Conservation (phyloP, 2,113 vertebrate species). For the Choloepus hoffmanni region DNA sequence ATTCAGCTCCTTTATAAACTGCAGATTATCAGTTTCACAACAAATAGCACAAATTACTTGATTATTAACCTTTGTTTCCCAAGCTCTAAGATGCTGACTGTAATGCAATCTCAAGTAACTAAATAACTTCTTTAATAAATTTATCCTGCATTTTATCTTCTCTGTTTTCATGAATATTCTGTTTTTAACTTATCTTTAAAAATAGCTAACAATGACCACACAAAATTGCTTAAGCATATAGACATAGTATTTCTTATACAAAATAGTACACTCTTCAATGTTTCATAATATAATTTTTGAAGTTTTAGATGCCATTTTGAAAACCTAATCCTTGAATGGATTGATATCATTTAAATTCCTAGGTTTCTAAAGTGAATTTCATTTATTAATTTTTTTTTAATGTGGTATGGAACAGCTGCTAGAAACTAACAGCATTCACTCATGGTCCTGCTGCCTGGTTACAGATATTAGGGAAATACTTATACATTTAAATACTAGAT, state of each 20-base stretch:
- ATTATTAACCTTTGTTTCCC: not conserved
- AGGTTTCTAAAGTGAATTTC: not conserved
- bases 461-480: not conserved
- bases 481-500: not conserved
- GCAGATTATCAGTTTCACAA: not conserved
- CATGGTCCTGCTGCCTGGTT: not conserved
- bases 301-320: slow-evolving; percentile 21
- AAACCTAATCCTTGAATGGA: not conserved
- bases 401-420: not conserved
- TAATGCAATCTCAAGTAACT: not conserved
- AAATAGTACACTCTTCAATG: not conserved
- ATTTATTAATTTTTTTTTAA: not conserved
- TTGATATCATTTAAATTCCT: not conserved
- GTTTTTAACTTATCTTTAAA: slow-evolving; percentile 29
- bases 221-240: not conserved
- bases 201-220: not conserved
- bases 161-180: not conserved
- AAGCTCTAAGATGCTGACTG: not conserved
- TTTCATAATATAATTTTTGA: not conserved
- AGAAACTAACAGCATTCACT: not conserved
- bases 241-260: not conserved
- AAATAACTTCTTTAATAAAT: slow-evolving; percentile 17
- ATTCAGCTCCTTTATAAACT: not conserved
- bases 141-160: not conserved
- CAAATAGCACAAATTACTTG: not conserved